Evolutionary conservation across 2,797 vertebrate species (phyloP), one percentile per base, ranked within the genome.

Genomic region (Ctenochaetus hawaiiensis): DNA sequence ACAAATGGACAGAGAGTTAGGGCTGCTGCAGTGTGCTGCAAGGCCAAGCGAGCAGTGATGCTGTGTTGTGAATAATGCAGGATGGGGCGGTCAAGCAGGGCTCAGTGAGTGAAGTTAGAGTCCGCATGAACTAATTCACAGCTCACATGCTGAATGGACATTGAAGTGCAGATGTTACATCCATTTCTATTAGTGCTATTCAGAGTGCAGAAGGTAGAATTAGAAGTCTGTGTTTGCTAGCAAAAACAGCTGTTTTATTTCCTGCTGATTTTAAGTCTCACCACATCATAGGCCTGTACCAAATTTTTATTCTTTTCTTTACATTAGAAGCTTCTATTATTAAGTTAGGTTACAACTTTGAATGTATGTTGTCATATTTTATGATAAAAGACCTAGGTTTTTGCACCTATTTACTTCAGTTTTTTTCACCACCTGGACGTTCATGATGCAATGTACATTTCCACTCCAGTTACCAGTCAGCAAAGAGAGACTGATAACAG

Each of bases 11-110:
- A 49, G 52, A 47, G 49, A 67, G 68, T 60, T 18, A 6, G 30
- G 41, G 72, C 72, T 78, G 75, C 82, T 77, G 81, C 81, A 86
- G 80, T 66, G 77, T 74, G 64, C 44, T 72, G 76, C 76, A 66
- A 56, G 80, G 82, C 64, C 8, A 14, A 82, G 62, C 1, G 47
- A 72, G 80, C 63, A 44, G 30, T 12, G 54, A 39, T 51, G 62
- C 71, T 44, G 52, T 26, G 66, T 59, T 64, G 80, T 84, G 75
- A 90, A 89, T 91, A 73, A 91, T 90, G 86, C 77, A 89, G 41
- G 71, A 75, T 53, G 51, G 64, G 48, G 59, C 53, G 67, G 75
- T 71, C 53, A 69, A 66, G 63, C 69, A 56, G 63, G 63, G 17
- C 67, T 77, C 59, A 57, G 47, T 54, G 6, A 73, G 23, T 61